Evolutionary conservation across 1,140 invertebrate genomes (phyloP).

Genomic region (Agrypnia vestita): DNA sequence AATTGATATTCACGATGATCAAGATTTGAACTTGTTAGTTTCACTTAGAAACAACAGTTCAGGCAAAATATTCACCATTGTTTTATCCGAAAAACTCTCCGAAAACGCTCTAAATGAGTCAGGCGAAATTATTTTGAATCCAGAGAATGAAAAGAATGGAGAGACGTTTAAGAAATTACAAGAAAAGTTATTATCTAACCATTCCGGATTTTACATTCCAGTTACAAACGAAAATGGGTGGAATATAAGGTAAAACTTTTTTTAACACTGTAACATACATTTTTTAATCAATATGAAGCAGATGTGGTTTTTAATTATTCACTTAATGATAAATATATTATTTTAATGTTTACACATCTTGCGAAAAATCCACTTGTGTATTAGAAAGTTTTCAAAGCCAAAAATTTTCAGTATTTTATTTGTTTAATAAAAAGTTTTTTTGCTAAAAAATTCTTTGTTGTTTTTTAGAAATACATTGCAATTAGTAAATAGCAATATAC

Average conservation of each 20-base stretch:
- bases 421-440: too few species aligned
- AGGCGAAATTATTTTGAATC: conserved; percentile 19
- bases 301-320: too few species aligned
- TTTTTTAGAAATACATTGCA: too few species aligned
- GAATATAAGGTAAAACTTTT: conserved; percentile 65
- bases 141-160: conserved; percentile 26
- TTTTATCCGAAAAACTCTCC: conserved; percentile 14
- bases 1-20: conserved; percentile 3
- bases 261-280: not conserved
- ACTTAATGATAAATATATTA: too few species aligned
- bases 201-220: conserved; percentile 67
- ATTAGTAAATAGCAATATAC: too few species aligned
- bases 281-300: not conserved
- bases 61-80: conserved; percentile 25
- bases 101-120: not conserved
- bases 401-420: too few species aligned
- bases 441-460: too few species aligned
- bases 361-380: too few species aligned
- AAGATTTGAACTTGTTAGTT: conserved; percentile 50
- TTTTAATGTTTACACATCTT: too few species aligned
- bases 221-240: conserved; percentile 65
- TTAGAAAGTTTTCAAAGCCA: too few species aligned
- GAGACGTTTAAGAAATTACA: conserved; percentile 63
- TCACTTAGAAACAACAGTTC: conserved; percentile 50
- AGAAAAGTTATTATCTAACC: conserved; percentile 64